Conservation (phyloP, 2,113 vertebrate species). For the Centropus unirufus region DNA sequence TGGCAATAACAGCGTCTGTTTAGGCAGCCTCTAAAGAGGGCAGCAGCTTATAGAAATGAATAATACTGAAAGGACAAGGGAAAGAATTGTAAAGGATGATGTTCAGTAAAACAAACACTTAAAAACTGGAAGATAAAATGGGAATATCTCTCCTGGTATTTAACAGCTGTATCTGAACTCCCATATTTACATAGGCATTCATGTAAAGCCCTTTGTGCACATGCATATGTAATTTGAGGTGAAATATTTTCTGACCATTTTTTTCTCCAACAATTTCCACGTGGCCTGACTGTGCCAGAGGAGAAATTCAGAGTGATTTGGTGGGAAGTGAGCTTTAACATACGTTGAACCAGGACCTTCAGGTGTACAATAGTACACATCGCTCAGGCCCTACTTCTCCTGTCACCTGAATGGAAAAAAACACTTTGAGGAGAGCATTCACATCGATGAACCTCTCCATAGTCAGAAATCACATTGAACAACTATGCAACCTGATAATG, state of each 20-base stretch:
- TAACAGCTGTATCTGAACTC: background rate
- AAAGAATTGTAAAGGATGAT: background rate
- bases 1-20: background rate
- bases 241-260: background rate
- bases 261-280: background rate
- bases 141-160: background rate
- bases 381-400: background rate
- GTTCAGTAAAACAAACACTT: background rate
- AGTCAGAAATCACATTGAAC: background rate
- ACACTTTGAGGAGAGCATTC: background rate
- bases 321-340: background rate
- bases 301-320: background rate
- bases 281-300: background rate
- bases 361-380: background rate
- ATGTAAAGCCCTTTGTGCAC: background rate
- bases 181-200: background rate
- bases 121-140: background rate
- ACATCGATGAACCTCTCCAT: background rate
- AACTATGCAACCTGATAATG: background rate
- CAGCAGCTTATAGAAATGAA: conserved; percentile 11
- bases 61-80: background rate
- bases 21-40: background rate
- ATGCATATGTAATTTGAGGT: background rate
- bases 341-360: background rate
- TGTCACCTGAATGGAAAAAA: background rate